phyloP scores from a whole-genome alignment of 2,888 invertebrate species.

The Azorinus chamasolen region DNA sequence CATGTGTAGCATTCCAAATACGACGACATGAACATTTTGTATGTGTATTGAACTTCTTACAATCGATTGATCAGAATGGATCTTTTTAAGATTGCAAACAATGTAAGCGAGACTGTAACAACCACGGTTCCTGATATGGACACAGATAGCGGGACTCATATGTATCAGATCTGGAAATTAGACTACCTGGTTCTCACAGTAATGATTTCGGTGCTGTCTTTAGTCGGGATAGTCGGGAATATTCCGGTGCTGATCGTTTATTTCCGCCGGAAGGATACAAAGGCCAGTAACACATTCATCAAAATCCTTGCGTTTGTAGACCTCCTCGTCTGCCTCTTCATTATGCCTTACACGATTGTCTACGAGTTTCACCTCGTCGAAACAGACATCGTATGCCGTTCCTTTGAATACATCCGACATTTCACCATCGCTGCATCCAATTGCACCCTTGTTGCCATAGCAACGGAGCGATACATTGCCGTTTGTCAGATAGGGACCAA shows the following conservation, averaged over 20 bases:
- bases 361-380: constrained; percentile 75
- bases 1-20: no score
- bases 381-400: constrained; percentile 69
- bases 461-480: constrained; percentile 75
- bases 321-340: constrained; percentile 68
- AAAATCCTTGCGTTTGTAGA: constrained; percentile 74
- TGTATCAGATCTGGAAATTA: constrained; percentile 29
- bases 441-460: constrained; percentile 75
- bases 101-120: no score
- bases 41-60: no score
- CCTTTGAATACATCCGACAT: constrained; percentile 74
- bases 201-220: constrained; percentile 61
- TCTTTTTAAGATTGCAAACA: no score
- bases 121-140: no score
- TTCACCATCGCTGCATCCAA: constrained; percentile 70
- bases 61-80: no score
- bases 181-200: constrained; percentile 62
- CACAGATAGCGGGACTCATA: no score
- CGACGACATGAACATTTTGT: no score
- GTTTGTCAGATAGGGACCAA: constrained; percentile 71
- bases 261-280: constrained; percentile 63
- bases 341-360: constrained; percentile 77
- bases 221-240: constrained; percentile 73
- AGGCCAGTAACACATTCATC: constrained; percentile 76
- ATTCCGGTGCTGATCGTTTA: constrained; percentile 75